Evolutionary conservation across 1,140 invertebrate genomes (phyloP), one percentile per base, ranked within the genome.

Genomic region (Saxidomus purpurata): DNA sequence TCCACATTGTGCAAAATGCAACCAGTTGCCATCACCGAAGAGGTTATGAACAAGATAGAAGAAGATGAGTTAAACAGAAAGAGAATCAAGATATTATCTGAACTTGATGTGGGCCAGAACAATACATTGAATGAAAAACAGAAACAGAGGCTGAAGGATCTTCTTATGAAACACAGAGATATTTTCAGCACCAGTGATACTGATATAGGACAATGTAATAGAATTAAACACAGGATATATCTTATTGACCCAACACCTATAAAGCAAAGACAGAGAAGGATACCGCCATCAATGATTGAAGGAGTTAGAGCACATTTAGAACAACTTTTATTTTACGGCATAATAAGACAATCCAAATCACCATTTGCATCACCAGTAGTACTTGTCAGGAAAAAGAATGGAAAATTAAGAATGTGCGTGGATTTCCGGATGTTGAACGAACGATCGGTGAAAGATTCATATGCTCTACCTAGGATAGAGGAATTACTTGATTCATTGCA

Each of bases 1-100:
- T 67, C 85, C 0, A 55, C 74, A 31, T 0, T 89, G 19, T 90
- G 89, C 83, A 86, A 91, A 67, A 34, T 90, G 36, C 85, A 90
- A 40, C 84, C 85, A 25, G 91, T 90, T 1, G 52, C 34, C 1
- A 63, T 88, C 34, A 17, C 31, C 55, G 83, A 85, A 34, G 47
- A 85, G 11, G n/a, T 19, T 71, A 28, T 36, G 11, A 34, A 71
- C 4, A 49, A n/a, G 34, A 19, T 13, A 52, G 43, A 71, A 47
- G 61, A 85, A 31, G 55, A 36, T 28, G 59, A 61, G 13, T 4
- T 25, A 52, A 31, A 71, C 3, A 31, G 19, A 15, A 74, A 52
- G 25, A 52, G 40, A 85, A 47, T 13, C 9, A 8, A 85, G 3
- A 52, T 71, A 34, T 25, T 71, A 15, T 25, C 31, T 1, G n/a